phyloP scores from a whole-genome alignment of 2,888 invertebrate species.

The Dryocosmus kuriphilus region DNA sequence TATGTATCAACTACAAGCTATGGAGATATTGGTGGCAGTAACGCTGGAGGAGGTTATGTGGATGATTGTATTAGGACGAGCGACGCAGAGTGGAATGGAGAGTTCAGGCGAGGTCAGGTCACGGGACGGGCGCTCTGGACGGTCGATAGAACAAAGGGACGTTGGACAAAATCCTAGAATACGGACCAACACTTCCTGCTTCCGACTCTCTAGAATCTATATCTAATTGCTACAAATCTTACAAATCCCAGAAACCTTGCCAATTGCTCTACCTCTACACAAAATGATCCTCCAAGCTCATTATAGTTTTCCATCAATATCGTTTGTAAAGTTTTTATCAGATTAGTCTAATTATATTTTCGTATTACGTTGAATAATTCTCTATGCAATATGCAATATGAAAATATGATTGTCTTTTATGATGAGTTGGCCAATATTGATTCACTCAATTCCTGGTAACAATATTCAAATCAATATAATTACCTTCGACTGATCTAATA shows the following conservation, averaged over 20 bases:
- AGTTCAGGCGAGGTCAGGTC: conserved; percentile 78
- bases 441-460: conserved; percentile 14
- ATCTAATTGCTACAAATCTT: conserved; percentile 21
- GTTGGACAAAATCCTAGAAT: conserved; percentile 38
- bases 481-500: conserved; percentile 29
- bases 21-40: conserved; percentile 35
- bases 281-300: not conserved
- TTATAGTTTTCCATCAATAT: not conserved
- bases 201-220: not conserved
- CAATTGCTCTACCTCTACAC: not conserved
- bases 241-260: not conserved
- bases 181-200: conserved; percentile 7
- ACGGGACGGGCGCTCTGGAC: conserved; percentile 69
- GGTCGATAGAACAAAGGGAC: conserved; percentile 68
- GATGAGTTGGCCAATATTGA: conserved; percentile 18
- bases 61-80: conserved; percentile 70
- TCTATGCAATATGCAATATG: not conserved
- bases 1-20: not conserved
- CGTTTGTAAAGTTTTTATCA: too few species aligned
- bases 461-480: conserved; percentile 19
- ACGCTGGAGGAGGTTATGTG: conserved; percentile 53
- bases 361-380: not conserved
- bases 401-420: conserved; percentile 6
- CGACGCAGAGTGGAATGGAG: conserved; percentile 61
- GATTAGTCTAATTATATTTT: not conserved